Evolutionary conservation across 2,888 invertebrate genomes (phyloP).

Genomic region (Sipha maydis): DNA sequence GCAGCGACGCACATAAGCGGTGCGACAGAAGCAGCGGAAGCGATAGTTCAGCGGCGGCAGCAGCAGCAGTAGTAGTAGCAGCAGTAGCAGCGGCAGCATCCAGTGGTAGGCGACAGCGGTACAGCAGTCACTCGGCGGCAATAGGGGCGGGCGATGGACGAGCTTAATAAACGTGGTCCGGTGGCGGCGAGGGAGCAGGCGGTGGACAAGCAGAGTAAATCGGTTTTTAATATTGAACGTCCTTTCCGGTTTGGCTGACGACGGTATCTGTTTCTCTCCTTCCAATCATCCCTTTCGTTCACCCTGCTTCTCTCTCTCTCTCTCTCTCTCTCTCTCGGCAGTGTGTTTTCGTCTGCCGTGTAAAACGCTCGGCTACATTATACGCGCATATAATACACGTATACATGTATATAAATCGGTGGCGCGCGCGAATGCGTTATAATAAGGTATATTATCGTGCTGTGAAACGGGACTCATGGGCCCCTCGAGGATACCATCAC

Average conservation of each 20-base stretch:
- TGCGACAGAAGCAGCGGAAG: neutral
- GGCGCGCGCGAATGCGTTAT: conserved; percentile 45
- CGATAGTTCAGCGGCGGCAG: neutral
- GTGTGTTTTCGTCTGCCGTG: neutral
- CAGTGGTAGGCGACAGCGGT: neutral
- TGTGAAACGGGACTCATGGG: conserved; percentile 55
- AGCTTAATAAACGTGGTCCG: conserved; percentile 26
- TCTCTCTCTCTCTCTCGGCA: neutral
- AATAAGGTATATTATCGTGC: conserved; percentile 60
- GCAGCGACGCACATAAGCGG: neutral
- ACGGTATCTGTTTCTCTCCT: conserved; percentile 23
- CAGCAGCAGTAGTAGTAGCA: neutral
- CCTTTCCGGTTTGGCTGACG: conserved; percentile 57
- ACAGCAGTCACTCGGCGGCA: neutral
- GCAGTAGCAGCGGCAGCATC: neutral
- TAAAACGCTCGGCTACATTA: conserved; percentile 30
- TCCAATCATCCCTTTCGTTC: neutral
- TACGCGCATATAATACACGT: neutral
- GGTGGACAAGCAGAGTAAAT: conserved; percentile 31
- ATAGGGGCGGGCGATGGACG: conserved; percentile 8
- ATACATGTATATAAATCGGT: neutral
- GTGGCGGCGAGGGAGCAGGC: too few relatives aligned
- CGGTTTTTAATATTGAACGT: conserved; percentile 61
- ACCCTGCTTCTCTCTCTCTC: neutral
- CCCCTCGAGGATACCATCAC: conserved; percentile 50